phyloP scores from a whole-genome alignment of 2,888 invertebrate species.

The Linhomoeus sp. region DNA sequence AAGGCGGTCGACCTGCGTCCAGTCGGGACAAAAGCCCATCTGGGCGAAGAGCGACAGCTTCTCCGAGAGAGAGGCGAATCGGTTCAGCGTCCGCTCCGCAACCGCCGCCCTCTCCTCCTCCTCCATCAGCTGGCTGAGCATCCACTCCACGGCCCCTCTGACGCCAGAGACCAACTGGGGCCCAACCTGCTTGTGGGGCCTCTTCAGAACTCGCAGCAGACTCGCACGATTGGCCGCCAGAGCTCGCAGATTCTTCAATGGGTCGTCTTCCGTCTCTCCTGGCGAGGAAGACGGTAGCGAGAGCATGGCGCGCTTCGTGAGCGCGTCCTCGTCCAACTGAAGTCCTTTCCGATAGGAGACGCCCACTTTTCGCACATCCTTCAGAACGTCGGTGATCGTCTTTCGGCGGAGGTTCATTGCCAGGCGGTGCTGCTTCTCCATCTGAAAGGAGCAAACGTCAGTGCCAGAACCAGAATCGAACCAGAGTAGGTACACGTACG shows the following conservation, averaged over 20 bases:
- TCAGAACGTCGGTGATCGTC: conserved; percentile 9
- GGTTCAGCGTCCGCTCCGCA: no score
- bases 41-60: no score
- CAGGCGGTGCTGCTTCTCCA: conserved; percentile 12
- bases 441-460: conserved; percentile 12
- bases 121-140: conserved; percentile 6
- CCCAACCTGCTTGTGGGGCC: conserved; percentile 5
- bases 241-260: no score
- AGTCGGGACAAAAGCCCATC: background rate
- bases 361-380: conserved; percentile 6
- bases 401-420: conserved; percentile 10
- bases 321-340: conserved; percentile 4
- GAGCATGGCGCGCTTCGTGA: no score
- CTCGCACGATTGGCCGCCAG: no score
- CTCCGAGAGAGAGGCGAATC: no score
- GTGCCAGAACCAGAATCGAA: no score
- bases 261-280: no score
- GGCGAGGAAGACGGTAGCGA: no score
- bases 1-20: background rate
- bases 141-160: conserved; percentile 1
- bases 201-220: background rate
- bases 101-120: background rate
- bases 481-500: no score
- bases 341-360: conserved; percentile 8
- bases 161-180: conserved; percentile 1